These are phyloP conservation scores for Planococcus citri DNA, from an alignment of 1,140 invertebrate genomes.

Conservation along the genomic window DNA sequence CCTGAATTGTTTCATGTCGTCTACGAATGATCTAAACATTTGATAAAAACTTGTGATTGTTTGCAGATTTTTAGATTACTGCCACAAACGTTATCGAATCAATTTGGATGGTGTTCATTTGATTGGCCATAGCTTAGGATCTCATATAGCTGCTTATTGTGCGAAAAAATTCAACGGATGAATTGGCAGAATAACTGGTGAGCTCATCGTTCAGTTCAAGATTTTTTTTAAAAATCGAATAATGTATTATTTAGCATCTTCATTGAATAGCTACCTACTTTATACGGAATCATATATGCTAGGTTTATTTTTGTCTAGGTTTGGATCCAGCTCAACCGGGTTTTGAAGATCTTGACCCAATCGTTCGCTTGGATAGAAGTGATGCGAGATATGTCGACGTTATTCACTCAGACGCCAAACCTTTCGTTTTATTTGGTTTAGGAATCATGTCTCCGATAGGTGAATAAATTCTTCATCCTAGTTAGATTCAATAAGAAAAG, in stretches of 20 bases:
- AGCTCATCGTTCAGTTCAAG: no score
- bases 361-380: constrained; percentile 50
- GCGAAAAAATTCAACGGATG: constrained; percentile 41
- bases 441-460: not conserved
- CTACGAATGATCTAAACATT: no score
- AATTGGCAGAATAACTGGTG: constrained; percentile 44
- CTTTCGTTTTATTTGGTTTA: constrained; percentile 19
- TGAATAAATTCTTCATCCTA: no score
- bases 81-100: not conserved
- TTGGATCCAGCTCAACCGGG: constrained; percentile 56
- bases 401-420: constrained; percentile 52
- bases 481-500: no score
- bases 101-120: constrained; percentile 48
- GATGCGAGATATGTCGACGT: constrained; percentile 61
- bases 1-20: no score
- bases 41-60: no score
- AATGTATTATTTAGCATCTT: no score
- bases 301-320: constrained; percentile 29
- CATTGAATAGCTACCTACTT: no score
- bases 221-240: no score
- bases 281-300: no score
- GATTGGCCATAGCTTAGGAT: constrained; percentile 71
- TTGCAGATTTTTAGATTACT: not conserved
- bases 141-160: constrained; percentile 62
- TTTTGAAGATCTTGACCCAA: constrained; percentile 38